A percentile compares a stretch with the other conserved stretches of the same genome.
These are phyloP conservation scores for Platichthys flesus DNA, from an alignment of 2,113 vertebrate species.

Conservation along the genomic window DNA sequence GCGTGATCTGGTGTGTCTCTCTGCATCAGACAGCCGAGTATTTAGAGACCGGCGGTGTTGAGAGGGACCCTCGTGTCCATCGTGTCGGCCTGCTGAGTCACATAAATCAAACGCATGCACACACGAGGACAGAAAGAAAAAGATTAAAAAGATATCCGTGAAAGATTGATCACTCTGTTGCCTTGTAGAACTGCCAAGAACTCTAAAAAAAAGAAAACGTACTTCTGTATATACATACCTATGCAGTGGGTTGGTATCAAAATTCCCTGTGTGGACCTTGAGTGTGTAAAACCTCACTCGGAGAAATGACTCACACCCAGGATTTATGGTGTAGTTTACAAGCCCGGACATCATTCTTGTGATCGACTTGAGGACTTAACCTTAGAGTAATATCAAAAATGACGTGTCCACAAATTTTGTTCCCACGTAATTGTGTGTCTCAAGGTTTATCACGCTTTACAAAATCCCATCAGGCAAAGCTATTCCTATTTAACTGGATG, in stretches of 20 bases:
- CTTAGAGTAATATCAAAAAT: conserved; percentile 63
- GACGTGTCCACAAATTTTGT: conserved; percentile 60
- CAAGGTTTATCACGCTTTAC: conserved; percentile 67
- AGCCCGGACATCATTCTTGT: conserved; percentile 53
- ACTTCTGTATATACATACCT: conserved; percentile 19
- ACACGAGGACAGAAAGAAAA: conserved; percentile 71
- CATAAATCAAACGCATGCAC: conserved; percentile 75
- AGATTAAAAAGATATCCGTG: conserved; percentile 80
- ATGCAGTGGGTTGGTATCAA: conserved; percentile 20
- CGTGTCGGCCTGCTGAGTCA: conserved; percentile 54
- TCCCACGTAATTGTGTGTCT: conserved; percentile 41
- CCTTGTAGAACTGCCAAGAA: conserved; percentile 64
- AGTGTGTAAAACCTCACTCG: conserved; percentile 51
- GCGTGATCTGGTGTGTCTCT: conserved; percentile 53
- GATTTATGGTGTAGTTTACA: conserved; percentile 54
- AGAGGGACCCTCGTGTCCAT: conserved; percentile 34
- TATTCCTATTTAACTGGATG: conserved; percentile 59
- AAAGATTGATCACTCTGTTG: conserved; percentile 76
- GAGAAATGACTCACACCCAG: conserved; percentile 4
- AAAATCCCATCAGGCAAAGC: conserved; percentile 66
- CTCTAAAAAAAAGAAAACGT: conserved; percentile 28
- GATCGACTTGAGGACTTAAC: conserved; percentile 56
- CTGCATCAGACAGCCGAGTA: conserved; percentile 63
- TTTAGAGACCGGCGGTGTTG: conserved; percentile 38
- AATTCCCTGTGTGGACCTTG: conserved; percentile 59